Conservation (phyloP, 2,888 invertebrate genomes). For the Acholoe squamosa region DNA sequence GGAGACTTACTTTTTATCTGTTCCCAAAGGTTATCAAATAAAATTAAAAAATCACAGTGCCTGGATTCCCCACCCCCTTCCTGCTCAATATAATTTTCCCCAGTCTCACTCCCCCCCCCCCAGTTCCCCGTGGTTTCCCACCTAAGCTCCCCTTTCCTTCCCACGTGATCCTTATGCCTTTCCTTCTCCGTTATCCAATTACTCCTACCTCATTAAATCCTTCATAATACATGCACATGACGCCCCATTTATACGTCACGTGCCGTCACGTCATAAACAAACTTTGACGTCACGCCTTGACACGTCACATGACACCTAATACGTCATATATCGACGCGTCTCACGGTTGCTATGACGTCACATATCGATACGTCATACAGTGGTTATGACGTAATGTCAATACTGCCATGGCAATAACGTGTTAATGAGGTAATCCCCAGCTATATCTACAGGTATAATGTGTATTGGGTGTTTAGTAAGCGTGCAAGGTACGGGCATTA, state of each 20-base stretch:
- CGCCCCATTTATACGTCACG: background rate
- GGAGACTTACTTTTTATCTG: too few relatives aligned
- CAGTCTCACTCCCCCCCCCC: too few relatives aligned
- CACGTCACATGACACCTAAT: background rate
- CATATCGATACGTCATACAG: background rate
- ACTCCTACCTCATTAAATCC: background rate
- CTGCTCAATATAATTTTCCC: too few relatives aligned
- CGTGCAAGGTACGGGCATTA: too few relatives aligned
- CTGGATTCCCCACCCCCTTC: too few relatives aligned
- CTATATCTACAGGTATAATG: background rate
- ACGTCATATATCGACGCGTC: conserved; percentile 15
- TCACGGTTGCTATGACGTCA: background rate
- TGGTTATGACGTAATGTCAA: background rate
- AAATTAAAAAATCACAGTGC: too few relatives aligned
- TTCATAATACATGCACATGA: background rate
- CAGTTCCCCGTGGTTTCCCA: background rate
- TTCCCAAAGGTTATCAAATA: too few relatives aligned
- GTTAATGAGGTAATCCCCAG: background rate
- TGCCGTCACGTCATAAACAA: background rate
- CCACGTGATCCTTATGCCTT: background rate
- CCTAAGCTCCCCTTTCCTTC: background rate
- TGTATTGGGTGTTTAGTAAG: too few relatives aligned
- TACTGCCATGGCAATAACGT: background rate
- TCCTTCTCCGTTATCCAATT: background rate
- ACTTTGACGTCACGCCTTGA: background rate